Evolutionary conservation across 2,888 invertebrate species (phyloP), one percentile per base, ranked within the genome.

Genomic region (Hesperia comma): DNA sequence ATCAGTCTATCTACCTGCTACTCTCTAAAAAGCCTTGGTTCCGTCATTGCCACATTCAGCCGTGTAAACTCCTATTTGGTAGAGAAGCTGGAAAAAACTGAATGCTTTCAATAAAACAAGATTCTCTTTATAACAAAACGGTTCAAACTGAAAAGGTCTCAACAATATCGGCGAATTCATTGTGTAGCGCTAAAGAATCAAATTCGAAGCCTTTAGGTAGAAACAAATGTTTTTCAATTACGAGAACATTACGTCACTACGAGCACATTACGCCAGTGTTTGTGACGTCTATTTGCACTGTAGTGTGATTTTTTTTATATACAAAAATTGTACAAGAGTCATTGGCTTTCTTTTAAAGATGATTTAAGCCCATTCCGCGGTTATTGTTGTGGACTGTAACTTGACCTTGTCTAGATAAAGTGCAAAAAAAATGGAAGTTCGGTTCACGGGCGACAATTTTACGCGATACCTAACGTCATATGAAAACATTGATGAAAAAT

Each of bases 211-310:
- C 19, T 56, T 46, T 49, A 56, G 37, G 46, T 10, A 17, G 41
- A 62, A 54, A 62, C 54, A 62, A 62, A 62, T 62, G 62, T 54
- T 62, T 62, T 62, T 54, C 62, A 54, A 54, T 62, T 54, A 62
- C 17, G 54, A 37, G 37, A 10, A 37, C 37, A 37, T 17, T 32
- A 19, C 33, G 60, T 46, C 17, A 49, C 15, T 26, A 62, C 17
- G 54, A 37, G 37, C 12, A 37, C 37, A 37, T 17, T 32, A 19
- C 33, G 60, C 33, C 17, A 49, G 26, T 26, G n/a, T 54, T 37
- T n/a, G 57, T 40, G 37, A 63, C 49, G 37, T 37, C 8, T 37
- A 12, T 0, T 37, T 37, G 12, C 37, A 37, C 37, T 37, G 37
- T 37, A 12, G 37, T 37, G 3, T 10, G 37, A 10, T 37, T 37